Evolutionary conservation across 2,113 vertebrate species (phyloP), one percentile per base, ranked within the genome.

Genomic region (Mormoops blainvillei): DNA sequence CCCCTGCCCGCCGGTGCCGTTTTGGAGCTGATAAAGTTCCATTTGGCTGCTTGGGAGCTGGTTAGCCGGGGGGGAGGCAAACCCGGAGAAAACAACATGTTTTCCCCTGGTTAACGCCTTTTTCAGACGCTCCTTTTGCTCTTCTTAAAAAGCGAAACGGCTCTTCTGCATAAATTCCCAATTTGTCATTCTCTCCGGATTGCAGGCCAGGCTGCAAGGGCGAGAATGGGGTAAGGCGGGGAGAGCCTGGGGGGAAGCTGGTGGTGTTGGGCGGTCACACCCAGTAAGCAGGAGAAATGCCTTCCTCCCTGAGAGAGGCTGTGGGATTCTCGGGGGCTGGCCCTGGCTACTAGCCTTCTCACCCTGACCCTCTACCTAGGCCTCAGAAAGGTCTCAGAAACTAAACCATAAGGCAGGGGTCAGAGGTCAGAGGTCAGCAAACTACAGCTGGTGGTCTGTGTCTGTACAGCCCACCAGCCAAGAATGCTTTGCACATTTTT

Each of bases 11-110:
- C 74, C 1, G 7, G 78, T 26, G 36, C 70, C 18, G 81, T 41
- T 48, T 71, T 20, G n/a, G 81, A 83, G 50, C 91, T 94, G 91
- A 96, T 94, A 95, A 95, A 95, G 97, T 96, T 95, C 97, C 96
- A 95, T 63, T 61, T 84, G 94, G 93, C 89, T 97, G 86, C 45
- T 82, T 1, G 43, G 85, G 96, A 94, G 94, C 93, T n/a, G 33
- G 85, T 43, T 52, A 93, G 86, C 91, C 97, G 33, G 89, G 87
- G 80, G 92, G 94, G 74, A 93, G 77, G 91, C 18, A 13, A 96
- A 88, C 67, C 58, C 77, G n/a, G 45, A 0, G 52, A 86, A 96
- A 97, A 93, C 87, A 96, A 85, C 86, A 84, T 76, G 94, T 81
- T 82, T 95, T 91, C 65, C 54, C 73, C 74, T 13, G 45, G 80